Evolutionary conservation across 2,113 vertebrate species (phyloP), one percentile per base, ranked within the genome.

Genomic region (Chionis minor): DNA sequence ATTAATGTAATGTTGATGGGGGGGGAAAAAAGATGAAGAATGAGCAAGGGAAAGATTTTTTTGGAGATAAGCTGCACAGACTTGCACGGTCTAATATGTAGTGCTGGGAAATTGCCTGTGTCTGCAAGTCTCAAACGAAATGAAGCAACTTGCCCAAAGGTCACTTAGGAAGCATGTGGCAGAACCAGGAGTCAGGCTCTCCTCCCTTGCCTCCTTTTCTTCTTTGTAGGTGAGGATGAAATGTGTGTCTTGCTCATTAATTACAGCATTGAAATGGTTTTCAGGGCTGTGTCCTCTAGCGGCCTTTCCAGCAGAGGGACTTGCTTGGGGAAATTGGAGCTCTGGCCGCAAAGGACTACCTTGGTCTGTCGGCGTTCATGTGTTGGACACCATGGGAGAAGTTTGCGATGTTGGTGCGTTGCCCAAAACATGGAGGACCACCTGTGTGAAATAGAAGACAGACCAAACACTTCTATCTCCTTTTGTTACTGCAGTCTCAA

Each of bases 101-200:
- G 92, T 49, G 82, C 78, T 94, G 84, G 90, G 90, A 94, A 94
- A 54, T 56, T 45, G 74, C 92, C 0, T 6, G 28, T 56, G 85
- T 56, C 71, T 95, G 19, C 87, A 83, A 49, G 54, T 85, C 90
- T 81, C 63, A 30, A 8, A 42, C 23, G 24, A 87, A 91, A 63
- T 94, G 72, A 87, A 80, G 38, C 56, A 75, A 88, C 45, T 92
- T 93, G 67, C 79, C 87, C 74, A 71, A 23, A 80, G 81, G 85
- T 92, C 59, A 12, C 62, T 52, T 24, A 14, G 42, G 82, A 90
- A 88, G 54, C 0, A 0, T 22, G 66, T 24, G 40, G 19, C 87
- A 94, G 38, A 63, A 81, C 18, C 67, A 45, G 40, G 49, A 93
- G 61, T 26, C 28, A 27, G 12, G 3, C 49, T 47, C 49, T 77